Evolutionary conservation across 2,888 invertebrate genomes (phyloP).

Genomic region (Electrophaes corylata): DNA sequence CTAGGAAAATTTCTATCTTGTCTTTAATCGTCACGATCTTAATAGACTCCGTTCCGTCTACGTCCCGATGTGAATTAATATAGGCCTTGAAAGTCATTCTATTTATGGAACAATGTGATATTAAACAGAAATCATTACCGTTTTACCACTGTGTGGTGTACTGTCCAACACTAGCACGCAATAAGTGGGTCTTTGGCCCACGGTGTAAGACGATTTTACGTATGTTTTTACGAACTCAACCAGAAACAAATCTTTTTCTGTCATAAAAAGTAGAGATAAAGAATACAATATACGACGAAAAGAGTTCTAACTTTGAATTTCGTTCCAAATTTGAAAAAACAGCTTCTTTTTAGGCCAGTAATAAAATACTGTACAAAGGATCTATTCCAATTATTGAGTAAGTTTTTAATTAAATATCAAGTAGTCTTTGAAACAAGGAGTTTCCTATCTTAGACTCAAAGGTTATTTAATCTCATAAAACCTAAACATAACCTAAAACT

Average conservation of each 20-base stretch:
- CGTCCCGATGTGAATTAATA: slow-evolving; percentile 11
- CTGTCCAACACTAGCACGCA: slow-evolving; percentile 38
- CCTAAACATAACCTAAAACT: no score
- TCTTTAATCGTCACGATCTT: no score
- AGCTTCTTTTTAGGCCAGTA: no score
- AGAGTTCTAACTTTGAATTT: background rate
- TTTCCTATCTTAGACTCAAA: no score
- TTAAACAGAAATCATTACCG: slow-evolving; percentile 71
- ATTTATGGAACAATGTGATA: slow-evolving; percentile 75
- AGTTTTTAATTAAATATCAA: no score
- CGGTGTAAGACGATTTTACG: no score
- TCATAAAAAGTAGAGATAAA: background rate
- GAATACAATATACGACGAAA: background rate
- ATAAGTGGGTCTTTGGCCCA: background rate
- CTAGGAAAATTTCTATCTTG: no score
- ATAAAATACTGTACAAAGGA: no score
- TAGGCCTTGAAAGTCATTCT: slow-evolving; percentile 46
- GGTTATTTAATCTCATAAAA: no score
- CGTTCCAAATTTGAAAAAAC: background rate
- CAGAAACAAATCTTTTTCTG: no score
- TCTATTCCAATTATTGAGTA: no score
- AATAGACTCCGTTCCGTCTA: slow-evolving; percentile 6
- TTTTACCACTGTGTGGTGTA: slow-evolving; percentile 49
- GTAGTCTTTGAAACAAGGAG: no score
- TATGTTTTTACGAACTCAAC: background rate